Percentiles rank a stretch among this genome's conserved stretches.
Conservation (phyloP, 2,888 invertebrate genomes). For the Pteria penguin region DNA sequence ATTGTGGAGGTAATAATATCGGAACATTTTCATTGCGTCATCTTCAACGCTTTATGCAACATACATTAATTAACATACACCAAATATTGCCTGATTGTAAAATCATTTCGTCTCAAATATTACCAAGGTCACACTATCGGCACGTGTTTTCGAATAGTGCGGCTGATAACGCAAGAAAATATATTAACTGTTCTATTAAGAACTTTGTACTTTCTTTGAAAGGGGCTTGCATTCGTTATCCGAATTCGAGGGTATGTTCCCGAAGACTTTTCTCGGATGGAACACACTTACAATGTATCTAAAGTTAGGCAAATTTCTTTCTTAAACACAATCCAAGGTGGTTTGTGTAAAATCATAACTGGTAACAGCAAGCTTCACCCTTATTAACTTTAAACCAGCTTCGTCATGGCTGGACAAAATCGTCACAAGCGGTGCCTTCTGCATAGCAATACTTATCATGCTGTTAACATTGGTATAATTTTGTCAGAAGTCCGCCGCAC, state of each 20-base stretch:
- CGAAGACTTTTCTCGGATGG: background rate
- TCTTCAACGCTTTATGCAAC: background rate
- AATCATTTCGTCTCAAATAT: background rate
- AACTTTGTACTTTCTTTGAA: background rate
- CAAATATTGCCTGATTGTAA: background rate
- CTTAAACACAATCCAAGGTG: background rate
- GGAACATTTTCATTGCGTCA: background rate
- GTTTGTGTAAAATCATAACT: background rate
- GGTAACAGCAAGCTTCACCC: background rate
- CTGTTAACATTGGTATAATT: too few relatives aligned
- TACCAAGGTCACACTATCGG: background rate
- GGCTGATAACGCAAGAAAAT: background rate
- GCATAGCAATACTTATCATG: too few relatives aligned
- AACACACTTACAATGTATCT: background rate
- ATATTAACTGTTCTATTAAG: background rate
- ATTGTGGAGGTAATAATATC: background rate
- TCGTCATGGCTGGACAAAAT: too few relatives aligned
- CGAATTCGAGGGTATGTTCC: background rate
- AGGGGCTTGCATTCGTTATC: background rate
- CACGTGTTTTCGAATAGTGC: background rate
- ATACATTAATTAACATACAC: too few relatives aligned
- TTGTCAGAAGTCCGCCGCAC: too few relatives aligned
- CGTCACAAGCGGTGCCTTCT: too few relatives aligned
- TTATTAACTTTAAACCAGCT: too few relatives aligned
- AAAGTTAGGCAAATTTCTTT: background rate